Base-by-base conservation (phyloP, 2,113 vertebrate genomes). In the Hepsetus odoe region DNA sequence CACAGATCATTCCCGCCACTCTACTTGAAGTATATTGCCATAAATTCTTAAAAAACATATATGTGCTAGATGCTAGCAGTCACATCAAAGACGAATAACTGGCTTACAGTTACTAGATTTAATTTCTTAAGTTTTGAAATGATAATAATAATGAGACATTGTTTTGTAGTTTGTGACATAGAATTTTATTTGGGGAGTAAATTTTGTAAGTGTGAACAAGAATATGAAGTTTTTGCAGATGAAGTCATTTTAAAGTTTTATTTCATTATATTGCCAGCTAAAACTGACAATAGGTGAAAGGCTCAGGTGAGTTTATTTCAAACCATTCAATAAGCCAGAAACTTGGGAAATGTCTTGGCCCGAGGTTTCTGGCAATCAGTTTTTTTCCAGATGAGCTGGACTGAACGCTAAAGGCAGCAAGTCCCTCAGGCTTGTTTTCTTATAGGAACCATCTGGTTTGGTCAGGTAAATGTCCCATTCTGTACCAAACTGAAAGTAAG, bases 381-480 rank as follows among this genome's bases (percentile, higher is more conserved):
- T 62, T 82, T 91, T 92, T 58, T 80, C 77, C 4, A 97, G 89
- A 80, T 96, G 89, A 14, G 92, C 87, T 0, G 96, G 94, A 1
- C 94, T 93, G 1, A 98, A 98, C 14, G 95, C 94, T 12, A 87
- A 76, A 0, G 96, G 97, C 68, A 98, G 78, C 30, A 99, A 87
- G 35, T 98, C 94, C 76, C 84, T 89, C n/a, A 98, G 88, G 0
- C 85, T 95, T 80, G 88, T 96, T 77, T 94, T 85, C 1, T 92
- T 82, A 20, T 94, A 96, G 0, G 94, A 89, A 9, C 96, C 96
- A 0, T 96, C 95, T 0, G 92, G 90, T 80, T 96, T 97, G 80
- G 93, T 94, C 86, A 98, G 86, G 84, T 96, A 96, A 44, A 98
- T 61, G 0, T 86, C 89, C 95, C 94, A 97, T 59, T 96, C 88